Evolutionary conservation across 1,140 invertebrate genomes (phyloP), one percentile per base, ranked within the genome.

Genomic region (Sarcophaga peregrina): DNA sequence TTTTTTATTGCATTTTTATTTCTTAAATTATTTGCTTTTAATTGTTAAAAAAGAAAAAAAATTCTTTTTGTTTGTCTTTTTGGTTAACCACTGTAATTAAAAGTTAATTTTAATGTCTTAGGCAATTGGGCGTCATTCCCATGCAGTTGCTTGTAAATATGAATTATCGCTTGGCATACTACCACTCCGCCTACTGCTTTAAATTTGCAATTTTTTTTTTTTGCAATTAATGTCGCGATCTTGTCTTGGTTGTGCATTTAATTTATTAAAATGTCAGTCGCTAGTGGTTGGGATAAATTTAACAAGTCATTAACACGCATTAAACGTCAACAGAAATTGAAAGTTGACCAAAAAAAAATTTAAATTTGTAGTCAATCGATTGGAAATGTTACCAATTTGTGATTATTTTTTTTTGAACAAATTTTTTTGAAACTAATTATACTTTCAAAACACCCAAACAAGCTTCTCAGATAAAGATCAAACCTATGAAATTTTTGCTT

Each of bases 311-410:
- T 58, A 58, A 58, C 54, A 58, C 54, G n/a, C 15, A 58, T 58
- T 58, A 58, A 58, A 58, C 54, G 54, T n/a, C 54, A 58, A 58
- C 54, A n/a, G 54, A 58, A 58, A 58, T 58, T 58, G 54, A 58
- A 58, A 58, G 54, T 58, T 37, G 25, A 37, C 25, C 25, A 37
- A 37, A 37, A 37, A 37, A 37, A 37, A 37, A 37, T 37, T 13
- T 58, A 15, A 58, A 58, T 15, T 58, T 58, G 4, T 15, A 58
- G 3, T n/a, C 54, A 58, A 58, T 58, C 54, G 15, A 6, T 8
- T 58, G 54, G 2, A 58, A 58, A 58, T 37, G 25, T 4, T 4
- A 37, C 25, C 4, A 37, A 37, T 37, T 37, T 37, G 25, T 37
- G 1, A 4, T 1, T 4, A 2, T 37, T 37, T 1, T 37, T 37